phyloP scores from a whole-genome alignment of 2,797 vertebrate species.

The Phoebastria nigripes region DNA sequence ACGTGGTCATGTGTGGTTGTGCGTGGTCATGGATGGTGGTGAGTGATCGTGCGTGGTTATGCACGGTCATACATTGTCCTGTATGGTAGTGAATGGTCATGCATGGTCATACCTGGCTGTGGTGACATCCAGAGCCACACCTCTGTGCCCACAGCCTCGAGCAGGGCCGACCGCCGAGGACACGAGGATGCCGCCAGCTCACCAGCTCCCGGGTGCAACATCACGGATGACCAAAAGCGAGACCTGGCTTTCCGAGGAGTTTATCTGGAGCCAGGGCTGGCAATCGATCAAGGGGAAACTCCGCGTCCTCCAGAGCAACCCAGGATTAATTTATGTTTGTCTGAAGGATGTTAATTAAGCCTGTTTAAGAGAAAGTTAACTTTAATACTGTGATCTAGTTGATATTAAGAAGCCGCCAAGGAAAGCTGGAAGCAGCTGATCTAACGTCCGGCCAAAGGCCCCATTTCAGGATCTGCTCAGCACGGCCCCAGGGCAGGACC shows the following conservation, averaged over 20 bases:
- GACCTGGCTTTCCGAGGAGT: neutral
- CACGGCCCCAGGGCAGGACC: neutral
- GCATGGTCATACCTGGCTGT: accelerated
- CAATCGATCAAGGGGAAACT: conserved; percentile 47
- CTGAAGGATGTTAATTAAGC: conserved; percentile 74
- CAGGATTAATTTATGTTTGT: conserved; percentile 73
- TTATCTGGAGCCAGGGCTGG: neutral
- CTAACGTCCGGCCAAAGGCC: neutral
- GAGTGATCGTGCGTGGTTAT: too few species aligned
- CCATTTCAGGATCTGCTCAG: accelerated
- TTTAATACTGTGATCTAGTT: conserved; percentile 55
- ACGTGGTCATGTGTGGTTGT: neutral
- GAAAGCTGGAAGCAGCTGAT: neutral
- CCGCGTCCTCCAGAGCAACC: conserved; percentile 29
- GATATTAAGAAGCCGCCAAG: conserved; percentile 27
- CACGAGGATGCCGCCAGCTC: accelerated
- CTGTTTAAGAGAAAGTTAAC: conserved; percentile 73
- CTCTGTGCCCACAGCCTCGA: neutral
- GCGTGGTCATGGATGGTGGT: accelerated
- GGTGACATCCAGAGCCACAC: neutral
- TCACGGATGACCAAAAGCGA: neutral
- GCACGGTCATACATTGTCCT: too few species aligned
- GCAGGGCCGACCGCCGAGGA: neutral
- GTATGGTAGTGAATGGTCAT: neutral
- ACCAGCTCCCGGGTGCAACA: accelerated